phyloP scores from a whole-genome alignment of 2,888 invertebrate species.

The Tethea ocularis region DNA sequence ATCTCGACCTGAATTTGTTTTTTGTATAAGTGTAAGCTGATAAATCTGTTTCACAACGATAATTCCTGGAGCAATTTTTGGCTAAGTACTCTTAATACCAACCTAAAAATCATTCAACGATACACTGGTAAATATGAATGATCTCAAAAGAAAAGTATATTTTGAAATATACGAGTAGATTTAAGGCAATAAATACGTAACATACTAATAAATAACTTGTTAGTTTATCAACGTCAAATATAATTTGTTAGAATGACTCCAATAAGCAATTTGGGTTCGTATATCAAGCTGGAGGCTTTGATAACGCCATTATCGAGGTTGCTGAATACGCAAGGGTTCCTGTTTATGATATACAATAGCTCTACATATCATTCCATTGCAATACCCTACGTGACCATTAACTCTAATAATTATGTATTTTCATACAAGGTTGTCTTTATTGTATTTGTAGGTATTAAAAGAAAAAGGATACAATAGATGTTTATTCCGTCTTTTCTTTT shows the following conservation, averaged over 20 bases:
- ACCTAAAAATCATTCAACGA: too few species aligned
- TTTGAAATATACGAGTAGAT: too few species aligned
- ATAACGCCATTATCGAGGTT: conserved; percentile 19
- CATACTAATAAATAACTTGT: neutral
- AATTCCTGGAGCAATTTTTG: too few species aligned
- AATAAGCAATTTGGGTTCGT: conserved; percentile 19
- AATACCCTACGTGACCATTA: neutral
- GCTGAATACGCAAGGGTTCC: conserved; percentile 11
- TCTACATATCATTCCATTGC: neutral
- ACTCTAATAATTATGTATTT: neutral
- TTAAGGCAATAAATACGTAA: too few species aligned
- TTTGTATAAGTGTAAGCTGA: too few species aligned
- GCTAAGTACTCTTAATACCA: too few species aligned
- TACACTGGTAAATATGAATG: too few species aligned
- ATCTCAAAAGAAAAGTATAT: too few species aligned
- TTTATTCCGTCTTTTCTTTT: neutral
- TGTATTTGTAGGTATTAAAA: too few species aligned
- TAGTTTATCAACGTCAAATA: neutral
- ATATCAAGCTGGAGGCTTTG: conserved; percentile 14
- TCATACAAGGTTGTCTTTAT: neutral
- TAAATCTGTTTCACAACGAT: too few species aligned
- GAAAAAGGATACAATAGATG: too few species aligned
- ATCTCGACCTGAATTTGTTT: too few species aligned
- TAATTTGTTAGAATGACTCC: neutral
- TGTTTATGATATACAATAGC: conserved; percentile 16